These are phyloP conservation scores for Neofelis nebulosa DNA, from an alignment of 2,113 vertebrate genomes.

Conservation along the genomic window DNA sequence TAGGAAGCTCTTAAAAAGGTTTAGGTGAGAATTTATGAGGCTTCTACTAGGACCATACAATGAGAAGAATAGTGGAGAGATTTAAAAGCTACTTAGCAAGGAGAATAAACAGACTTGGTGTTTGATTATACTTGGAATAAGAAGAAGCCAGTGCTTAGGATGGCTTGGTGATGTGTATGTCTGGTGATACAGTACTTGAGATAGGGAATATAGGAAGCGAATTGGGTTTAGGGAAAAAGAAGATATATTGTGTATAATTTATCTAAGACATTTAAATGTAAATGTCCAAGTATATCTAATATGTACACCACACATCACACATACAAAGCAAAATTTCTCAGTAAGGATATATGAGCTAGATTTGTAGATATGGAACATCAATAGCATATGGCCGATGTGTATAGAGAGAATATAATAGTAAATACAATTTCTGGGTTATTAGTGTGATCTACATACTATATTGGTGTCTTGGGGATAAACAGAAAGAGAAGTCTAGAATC, in stretches of 20 bases:
- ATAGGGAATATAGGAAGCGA: neutral
- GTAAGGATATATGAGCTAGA: neutral
- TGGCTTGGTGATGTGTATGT: neutral
- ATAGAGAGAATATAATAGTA: neutral
- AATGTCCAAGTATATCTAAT: neutral
- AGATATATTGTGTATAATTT: neutral
- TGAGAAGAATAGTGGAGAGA: neutral
- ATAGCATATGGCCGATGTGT: neutral
- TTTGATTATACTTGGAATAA: neutral
- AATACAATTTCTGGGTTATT: slow-evolving; percentile 21
- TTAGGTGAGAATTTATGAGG: slow-evolving; percentile 67
- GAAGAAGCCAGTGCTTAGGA: neutral
- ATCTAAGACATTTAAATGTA: slow-evolving; percentile 4
- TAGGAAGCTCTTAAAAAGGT: slow-evolving; percentile 68
- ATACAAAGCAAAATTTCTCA: neutral
- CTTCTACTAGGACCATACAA: neutral
- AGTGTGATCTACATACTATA: neutral
- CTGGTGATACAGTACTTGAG: neutral
- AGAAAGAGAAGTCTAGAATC: slow-evolving; percentile 14
- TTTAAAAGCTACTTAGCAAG: slow-evolving; percentile 50
- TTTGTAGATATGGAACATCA: neutral
- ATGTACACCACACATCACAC: neutral
- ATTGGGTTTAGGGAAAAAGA: neutral
- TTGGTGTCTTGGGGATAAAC: neutral
- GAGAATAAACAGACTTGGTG: slow-evolving; percentile 16